Conservation (phyloP, 2,888 invertebrate genomes). For the Cordilura impudica region DNA sequence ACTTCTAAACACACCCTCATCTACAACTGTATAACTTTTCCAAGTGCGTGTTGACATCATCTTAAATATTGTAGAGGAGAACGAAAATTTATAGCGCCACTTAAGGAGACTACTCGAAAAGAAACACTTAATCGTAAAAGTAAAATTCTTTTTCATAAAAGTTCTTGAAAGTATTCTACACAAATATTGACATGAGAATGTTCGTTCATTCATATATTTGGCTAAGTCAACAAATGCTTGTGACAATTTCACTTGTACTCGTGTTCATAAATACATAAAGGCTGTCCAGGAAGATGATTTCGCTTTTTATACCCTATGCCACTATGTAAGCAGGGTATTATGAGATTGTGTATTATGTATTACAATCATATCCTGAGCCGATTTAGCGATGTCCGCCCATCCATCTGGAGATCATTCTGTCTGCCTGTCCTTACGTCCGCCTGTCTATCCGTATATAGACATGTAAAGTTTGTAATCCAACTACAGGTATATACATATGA, state of each 20-base stretch:
- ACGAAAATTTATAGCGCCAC: slow-evolving; percentile 36
- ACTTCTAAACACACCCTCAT: no score
- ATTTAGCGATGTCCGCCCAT: no score
- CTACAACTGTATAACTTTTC: slow-evolving; percentile 37
- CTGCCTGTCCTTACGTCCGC: no score
- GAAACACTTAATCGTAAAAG: neutral
- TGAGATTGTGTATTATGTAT: neutral
- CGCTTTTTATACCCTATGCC: no score
- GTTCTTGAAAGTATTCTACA: neutral
- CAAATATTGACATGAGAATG: neutral
- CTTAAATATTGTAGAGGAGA: neutral
- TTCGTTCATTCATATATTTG: neutral
- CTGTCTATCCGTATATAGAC: no score
- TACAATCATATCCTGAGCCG: no score
- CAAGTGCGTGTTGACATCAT: slow-evolving; percentile 49
- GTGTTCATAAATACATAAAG: neutral
- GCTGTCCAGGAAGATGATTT: neutral
- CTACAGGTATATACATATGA: no score
- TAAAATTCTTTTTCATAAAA: neutral
- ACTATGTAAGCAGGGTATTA: neutral
- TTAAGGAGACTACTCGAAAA: neutral
- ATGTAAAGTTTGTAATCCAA: no score
- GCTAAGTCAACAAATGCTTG: slow-evolving; percentile 3
- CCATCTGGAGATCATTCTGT: no score
- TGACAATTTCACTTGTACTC: neutral